Evolutionary conservation across 2,888 invertebrate genomes (phyloP), one percentile per base, ranked within the genome.

Genomic region (Prionchulus punctatus): DNA sequence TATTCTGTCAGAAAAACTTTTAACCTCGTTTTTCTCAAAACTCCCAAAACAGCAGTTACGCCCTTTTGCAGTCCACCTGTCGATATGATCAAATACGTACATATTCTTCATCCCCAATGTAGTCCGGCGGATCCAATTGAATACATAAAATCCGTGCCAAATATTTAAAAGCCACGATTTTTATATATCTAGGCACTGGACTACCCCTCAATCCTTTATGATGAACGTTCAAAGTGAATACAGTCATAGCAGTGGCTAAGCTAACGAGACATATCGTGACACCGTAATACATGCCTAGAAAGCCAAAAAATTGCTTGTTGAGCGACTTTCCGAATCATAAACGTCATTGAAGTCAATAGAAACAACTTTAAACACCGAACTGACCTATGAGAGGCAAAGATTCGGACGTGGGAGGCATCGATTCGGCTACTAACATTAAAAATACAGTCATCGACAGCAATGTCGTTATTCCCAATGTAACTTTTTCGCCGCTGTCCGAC

Each of bases 401-500:
- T 70, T 86, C 86, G 4, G 66, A 62, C 0, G 86, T 86, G 0
- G 86, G 86, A 18, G 86, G 86, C 63, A 86, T 75, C 21, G 84
- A 85, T 68, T 86, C 86, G 60, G 86, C 77, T 57, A 86, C 86
- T 48, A 86, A 83, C 85, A 86, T 86, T 60, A 86, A 78, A 72
- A 86, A 86, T 36, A 86, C 86, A 0, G 86, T 86, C 82, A 86
- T 86, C 26, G 85, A 85, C 18, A 86, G 78, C n/a, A 86, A 78
- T 2, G 86, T 86, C 64, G 85, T 85, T 67, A 86, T 86, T 27
- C 86, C 86, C 27, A 86, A 76, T 1, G 86, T 86, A 59, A 86
- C 86, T 73, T 86, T 86, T 71, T 86, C 86, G 1, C 86, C 86
- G 2, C 85, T 85, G 70, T 86, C 86, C 47, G 85, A 84, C 28